Conservation (phyloP, 2,888 invertebrate genomes). For the Lasioglossum zephyrum region DNA sequence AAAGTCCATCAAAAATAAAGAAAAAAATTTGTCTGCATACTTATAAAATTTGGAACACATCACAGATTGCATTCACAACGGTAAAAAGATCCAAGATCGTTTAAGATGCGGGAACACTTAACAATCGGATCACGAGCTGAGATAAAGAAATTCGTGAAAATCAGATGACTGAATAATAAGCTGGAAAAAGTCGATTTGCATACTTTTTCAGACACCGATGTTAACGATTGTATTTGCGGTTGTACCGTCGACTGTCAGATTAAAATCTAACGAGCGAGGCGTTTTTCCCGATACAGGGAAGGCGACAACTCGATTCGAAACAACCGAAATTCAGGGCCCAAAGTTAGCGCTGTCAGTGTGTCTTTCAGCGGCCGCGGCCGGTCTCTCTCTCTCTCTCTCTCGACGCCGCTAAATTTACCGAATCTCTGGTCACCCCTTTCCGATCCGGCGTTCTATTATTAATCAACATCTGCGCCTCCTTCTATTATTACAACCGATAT, state of each 20-base stretch:
- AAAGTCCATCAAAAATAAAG: too few species aligned
- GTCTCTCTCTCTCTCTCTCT: not conserved
- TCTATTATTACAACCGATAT: slow-evolving; percentile 28
- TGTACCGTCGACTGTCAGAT: not conserved
- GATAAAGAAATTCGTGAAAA: not conserved
- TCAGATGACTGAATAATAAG: not conserved
- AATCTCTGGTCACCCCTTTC: not conserved
- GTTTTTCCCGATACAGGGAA: not conserved
- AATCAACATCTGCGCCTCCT: not conserved
- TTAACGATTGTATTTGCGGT: not conserved
- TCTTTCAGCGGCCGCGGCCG: not conserved
- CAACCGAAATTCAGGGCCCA: not conserved
- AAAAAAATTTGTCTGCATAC: too few species aligned
- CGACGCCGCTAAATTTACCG: not conserved
- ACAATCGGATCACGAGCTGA: too few species aligned
- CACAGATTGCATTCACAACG: too few species aligned
- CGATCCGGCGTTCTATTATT: slow-evolving; percentile 13
- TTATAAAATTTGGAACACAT: too few species aligned
- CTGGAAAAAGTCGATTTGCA: not conserved
- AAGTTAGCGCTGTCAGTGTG: not conserved
- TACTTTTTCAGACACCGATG: not conserved
- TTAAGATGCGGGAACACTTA: too few species aligned
- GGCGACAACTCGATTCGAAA: not conserved
- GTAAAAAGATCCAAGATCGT: too few species aligned
- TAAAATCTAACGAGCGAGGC: not conserved